Evolutionary conservation across 2,888 invertebrate species (phyloP).

Genomic region (Cyclophora punctaria): DNA sequence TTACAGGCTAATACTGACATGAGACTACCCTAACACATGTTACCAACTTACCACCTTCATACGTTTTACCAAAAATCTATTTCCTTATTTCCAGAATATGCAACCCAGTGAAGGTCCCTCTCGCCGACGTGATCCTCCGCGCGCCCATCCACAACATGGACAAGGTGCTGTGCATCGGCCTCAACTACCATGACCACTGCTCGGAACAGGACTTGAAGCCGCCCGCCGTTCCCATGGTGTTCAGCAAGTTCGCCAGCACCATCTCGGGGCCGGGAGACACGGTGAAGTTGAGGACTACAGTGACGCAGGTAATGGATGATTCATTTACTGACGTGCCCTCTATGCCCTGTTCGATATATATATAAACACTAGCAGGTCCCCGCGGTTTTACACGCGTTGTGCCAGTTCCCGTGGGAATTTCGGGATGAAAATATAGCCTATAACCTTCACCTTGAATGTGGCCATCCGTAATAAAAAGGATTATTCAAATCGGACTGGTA

Average conservation of each 20-base stretch:
- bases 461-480: too few relatives aligned
- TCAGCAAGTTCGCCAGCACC: constrained; percentile 88
- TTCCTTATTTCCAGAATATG: neutral
- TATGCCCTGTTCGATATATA: too few relatives aligned
- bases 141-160: constrained; percentile 87
- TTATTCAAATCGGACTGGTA: too few relatives aligned
- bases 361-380: neutral
- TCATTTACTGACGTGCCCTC: too few relatives aligned
- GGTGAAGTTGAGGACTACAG: constrained; percentile 61
- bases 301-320: constrained; percentile 45
- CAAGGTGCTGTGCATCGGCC: constrained; percentile 88
- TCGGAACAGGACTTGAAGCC: constrained; percentile 83
- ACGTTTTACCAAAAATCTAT: too few relatives aligned
- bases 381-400: too few relatives aligned
- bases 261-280: constrained; percentile 83
- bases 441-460: too few relatives aligned
- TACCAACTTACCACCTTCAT: too few relatives aligned
- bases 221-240: constrained; percentile 87
- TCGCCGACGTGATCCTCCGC: constrained; percentile 75
- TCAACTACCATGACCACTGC: constrained; percentile 91
- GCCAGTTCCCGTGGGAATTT: too few relatives aligned
- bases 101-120: constrained; percentile 19
- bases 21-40: too few relatives aligned
- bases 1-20: too few relatives aligned
- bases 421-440: too few relatives aligned